phyloP scores from a whole-genome alignment of 2,888 invertebrate genomes.

The Apocheima hispidaria region DNA sequence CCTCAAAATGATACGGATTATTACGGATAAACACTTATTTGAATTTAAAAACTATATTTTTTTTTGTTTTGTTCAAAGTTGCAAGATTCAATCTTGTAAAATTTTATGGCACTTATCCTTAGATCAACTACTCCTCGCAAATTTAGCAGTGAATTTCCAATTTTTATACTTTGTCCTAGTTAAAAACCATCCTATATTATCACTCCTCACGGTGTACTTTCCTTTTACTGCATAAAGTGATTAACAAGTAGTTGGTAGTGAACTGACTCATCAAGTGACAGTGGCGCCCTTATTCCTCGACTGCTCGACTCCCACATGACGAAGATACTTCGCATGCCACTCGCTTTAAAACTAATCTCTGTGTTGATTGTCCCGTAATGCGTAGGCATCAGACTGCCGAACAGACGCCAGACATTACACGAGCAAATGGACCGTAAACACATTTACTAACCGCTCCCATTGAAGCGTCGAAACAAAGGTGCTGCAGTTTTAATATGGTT shows the following conservation, averaged over 20 bases:
- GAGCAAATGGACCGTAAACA: slow-evolving; percentile 46
- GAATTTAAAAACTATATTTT: background rate
- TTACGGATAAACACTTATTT: too few species aligned
- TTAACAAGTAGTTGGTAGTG: background rate
- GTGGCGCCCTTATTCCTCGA: slow-evolving; percentile 18
- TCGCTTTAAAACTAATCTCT: slow-evolving; percentile 34
- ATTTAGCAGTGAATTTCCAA: background rate
- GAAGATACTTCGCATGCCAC: slow-evolving; percentile 24
- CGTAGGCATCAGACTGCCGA: slow-evolving; percentile 34
- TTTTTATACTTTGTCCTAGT: background rate
- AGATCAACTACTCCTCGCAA: too few species aligned
- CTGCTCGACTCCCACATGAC: slow-evolving; percentile 25
- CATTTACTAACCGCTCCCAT: slow-evolving; percentile 38
- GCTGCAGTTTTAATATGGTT: slow-evolving; percentile 24
- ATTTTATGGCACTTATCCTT: too few species aligned
- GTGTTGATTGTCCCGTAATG: slow-evolving; percentile 41
- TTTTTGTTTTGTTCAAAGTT: too few species aligned
- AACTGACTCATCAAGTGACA: slow-evolving; percentile 17
- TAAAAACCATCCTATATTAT: background rate
- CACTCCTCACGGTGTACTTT: too few species aligned
- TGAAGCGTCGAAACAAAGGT: slow-evolving; percentile 28
- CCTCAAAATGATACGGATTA: background rate
- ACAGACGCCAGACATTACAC: slow-evolving; percentile 40
- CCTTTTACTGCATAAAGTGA: background rate
- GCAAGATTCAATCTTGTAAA: too few species aligned